Percentiles rank a stretch among this genome's conserved stretches.
phyloP scores from a whole-genome alignment of 2,888 invertebrate genomes.

The Heliothis peltigera region DNA sequence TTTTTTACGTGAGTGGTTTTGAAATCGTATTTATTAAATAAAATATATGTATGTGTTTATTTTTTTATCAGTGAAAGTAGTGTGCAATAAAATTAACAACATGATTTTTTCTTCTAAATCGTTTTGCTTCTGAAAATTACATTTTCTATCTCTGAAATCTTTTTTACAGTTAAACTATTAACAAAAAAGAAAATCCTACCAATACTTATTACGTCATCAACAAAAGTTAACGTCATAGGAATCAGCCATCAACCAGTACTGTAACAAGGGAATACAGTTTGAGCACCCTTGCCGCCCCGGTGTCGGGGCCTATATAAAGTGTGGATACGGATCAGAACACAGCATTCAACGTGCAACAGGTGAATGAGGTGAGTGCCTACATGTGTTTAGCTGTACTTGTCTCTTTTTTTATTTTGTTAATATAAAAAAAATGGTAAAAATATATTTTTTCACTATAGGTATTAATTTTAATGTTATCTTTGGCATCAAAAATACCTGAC shows the following conservation, averaged over 20 bases:
- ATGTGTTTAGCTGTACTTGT: constrained; percentile 14
- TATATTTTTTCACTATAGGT: neutral
- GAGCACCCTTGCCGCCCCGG: constrained; percentile 68
- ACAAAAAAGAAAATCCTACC: neutral
- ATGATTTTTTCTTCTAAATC: too few relatives aligned
- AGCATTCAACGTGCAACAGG: constrained; percentile 85
- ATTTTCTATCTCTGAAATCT: too few relatives aligned
- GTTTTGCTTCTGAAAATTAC: too few relatives aligned
- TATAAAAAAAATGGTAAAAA: neutral
- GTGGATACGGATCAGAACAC: constrained; percentile 63
- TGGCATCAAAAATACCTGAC: too few relatives aligned
- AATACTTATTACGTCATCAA: neutral
- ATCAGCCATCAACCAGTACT: neutral
- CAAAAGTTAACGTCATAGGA: neutral
- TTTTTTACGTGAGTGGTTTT: too few relatives aligned
- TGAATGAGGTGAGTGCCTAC: constrained; percentile 78
- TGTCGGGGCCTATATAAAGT: constrained; percentile 81
- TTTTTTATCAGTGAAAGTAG: too few relatives aligned
- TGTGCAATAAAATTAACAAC: too few relatives aligned
- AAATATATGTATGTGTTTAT: too few relatives aligned
- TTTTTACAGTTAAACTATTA: neutral
- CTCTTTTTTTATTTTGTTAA: neutral
- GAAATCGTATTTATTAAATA: too few relatives aligned
- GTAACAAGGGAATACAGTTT: constrained; percentile 68
- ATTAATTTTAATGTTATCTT: too few relatives aligned